These are phyloP conservation scores for Egretta garzetta DNA, from an alignment of 2,113 vertebrate species.

Conservation along the genomic window DNA sequence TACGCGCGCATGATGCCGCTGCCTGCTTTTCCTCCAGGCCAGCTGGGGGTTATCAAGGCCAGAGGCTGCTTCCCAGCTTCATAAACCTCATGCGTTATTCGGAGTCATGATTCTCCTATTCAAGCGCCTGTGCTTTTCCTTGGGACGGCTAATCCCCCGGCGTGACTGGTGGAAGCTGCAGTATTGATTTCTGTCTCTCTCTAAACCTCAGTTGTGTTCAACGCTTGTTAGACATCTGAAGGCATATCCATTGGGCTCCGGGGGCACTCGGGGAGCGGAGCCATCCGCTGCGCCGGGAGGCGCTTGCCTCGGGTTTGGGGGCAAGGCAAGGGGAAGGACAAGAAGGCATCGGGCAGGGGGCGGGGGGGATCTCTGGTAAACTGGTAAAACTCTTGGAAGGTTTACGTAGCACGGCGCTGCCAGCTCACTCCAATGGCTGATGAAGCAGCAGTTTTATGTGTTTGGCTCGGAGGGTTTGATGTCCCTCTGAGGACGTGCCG, in stretches of 20 bases:
- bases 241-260: conserved; percentile 76
- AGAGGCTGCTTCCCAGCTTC: conserved; percentile 71
- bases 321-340: conserved; percentile 15
- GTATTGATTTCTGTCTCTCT: conserved; percentile 86
- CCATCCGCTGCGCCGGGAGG: conserved; percentile 56
- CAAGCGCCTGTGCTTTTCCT: conserved; percentile 74
- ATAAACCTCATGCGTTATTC: conserved; percentile 82
- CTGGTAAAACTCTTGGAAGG: neutral
- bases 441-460: neutral
- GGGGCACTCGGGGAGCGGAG: conserved; percentile 70
- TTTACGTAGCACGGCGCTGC: neutral
- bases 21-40: conserved; percentile 33
- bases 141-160: conserved; percentile 84
- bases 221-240: conserved; percentile 82
- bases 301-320: conserved; percentile 25
- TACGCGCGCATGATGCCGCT: neutral
- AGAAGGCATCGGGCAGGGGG: neutral
- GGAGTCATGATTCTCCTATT: conserved; percentile 80
- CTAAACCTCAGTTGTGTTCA: conserved; percentile 82
- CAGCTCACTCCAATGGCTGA: neutral
- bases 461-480: neutral
- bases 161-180: conserved; percentile 77
- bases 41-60: conserved; percentile 71
- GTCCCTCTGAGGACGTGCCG: neutral
- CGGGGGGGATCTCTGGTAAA: neutral